Evolutionary conservation across 2,113 vertebrate species (phyloP), one percentile per base, ranked within the genome.

Genomic region (Phrynocephalus versicolor): DNA sequence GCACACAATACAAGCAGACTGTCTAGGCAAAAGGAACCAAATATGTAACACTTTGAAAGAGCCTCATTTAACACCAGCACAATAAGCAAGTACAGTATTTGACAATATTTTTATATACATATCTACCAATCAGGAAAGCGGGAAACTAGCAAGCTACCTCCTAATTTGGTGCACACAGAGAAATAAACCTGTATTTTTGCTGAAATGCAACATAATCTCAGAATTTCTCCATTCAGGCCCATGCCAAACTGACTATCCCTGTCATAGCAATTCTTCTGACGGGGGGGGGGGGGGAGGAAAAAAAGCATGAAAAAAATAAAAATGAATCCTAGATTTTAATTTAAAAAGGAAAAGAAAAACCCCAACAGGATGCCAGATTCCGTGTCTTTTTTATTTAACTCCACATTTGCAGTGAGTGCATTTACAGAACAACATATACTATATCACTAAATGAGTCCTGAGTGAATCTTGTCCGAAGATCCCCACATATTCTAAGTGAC

Each of bases 271-370:
- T 45, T 60, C 91, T 94, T 41, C 27, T 90, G 93, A 10, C 5
- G 45, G 45, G 45, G 45, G 45, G 45, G 45, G 45, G 45, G 45
- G 45, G 10, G 45, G 10, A 10, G n/a, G n/a, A n/a, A 94, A 90
- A 93, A 94, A 96, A 94, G 92, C 92, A 95, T 94, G 45, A 16
- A 94, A 92, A 92, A 51, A 51, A 51, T 51, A 6, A 51, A 95
- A 79, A 25, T 39, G 58, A 45, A 23, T 19, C 33, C 74, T 73
- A 30, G 19, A 10, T 65, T 23, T 41, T n/a, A 21, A 30, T 58
- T 57, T 78, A 62, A 60, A 60, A 60, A 60, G 45, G 45, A 10
- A 10, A 10, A 10, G 45, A 51, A 25, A n/a, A n/a, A n/a, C n/a
- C 8, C 33, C 15, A 37, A 14, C 58, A 74, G 55, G 35, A 51